A percentile compares a stretch with the other conserved stretches of the same genome.
Evolutionary conservation across 2,888 invertebrate species (phyloP).

Genomic region (Melanotus villosus): DNA sequence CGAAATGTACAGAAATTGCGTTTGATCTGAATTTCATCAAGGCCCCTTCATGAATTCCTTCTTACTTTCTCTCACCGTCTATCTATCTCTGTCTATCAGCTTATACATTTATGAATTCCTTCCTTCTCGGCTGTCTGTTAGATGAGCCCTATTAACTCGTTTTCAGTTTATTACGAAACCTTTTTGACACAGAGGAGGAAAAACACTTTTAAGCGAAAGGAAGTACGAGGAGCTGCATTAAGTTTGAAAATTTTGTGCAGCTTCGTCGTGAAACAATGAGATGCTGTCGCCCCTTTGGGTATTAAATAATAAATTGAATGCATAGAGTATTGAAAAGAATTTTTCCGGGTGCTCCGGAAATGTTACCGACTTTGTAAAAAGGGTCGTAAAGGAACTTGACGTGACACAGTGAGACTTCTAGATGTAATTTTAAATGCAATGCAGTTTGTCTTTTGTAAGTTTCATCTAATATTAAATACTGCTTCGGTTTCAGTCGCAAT

Average conservation of each 20-base stretch:
- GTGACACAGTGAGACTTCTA: too few species aligned
- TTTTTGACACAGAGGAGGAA: neutral
- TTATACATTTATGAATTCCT: too few species aligned
- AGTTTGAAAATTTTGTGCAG: neutral
- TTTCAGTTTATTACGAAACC: neutral
- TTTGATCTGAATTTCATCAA: slow-evolving; percentile 60
- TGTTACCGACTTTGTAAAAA: too few species aligned
- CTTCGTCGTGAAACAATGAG: neutral
- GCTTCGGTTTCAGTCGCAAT: too few species aligned
- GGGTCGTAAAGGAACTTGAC: too few species aligned
- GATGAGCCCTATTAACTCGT: slow-evolving; percentile 1
- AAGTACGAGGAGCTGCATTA: neutral
- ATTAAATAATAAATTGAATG: neutral
- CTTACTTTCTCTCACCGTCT: slow-evolving; percentile 69
- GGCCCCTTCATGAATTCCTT: slow-evolving; percentile 61
- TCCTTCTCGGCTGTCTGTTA: too few species aligned
- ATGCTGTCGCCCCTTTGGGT: neutral
- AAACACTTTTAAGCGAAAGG: neutral
- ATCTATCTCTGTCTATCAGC: slow-evolving; percentile 69
- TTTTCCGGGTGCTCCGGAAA: neutral
- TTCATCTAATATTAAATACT: too few species aligned
- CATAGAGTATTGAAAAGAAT: neutral
- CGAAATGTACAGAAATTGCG: slow-evolving; percentile 9
- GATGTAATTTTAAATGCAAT: neutral
- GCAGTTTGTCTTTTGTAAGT: too few species aligned